Base-by-base conservation (phyloP, 2,797 vertebrate genomes). In the Scolopax rusticola region DNA sequence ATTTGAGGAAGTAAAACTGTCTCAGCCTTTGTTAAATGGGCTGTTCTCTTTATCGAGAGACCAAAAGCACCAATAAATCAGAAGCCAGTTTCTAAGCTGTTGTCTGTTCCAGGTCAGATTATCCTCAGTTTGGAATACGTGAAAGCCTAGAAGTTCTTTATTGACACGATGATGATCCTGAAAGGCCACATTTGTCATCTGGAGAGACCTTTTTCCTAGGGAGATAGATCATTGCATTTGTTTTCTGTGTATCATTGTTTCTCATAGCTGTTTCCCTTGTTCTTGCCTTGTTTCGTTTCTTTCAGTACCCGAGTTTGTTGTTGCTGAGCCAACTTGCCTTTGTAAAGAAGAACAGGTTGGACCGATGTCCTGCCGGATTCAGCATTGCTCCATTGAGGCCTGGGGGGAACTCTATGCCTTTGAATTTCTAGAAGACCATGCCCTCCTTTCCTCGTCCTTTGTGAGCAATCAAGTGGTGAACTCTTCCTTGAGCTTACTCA, bases 291-390 rank as follows among this genome's bases (percentile, higher is more conserved):
- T 82, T 84, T 36, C 3, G 6, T 84, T 59, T 89, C 36, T 90
- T 92, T 2, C 89, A 97, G 97, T 68, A 3, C 94, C 96, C 0
- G 83, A 61, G 7, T 97, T 98, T 16, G 73, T 92, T 11, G n/a
- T 97, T 80, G 94, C 84, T 65, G 94, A 95, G 15, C 88, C 93
- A 47, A 10, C 33, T 20, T 98, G 97, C 13, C 15, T 45, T 71
- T 97, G 97, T 43, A 64, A 80, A 74, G 91, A 69, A 12, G 69
- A 59, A 33, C 11, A 51, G 28, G 27, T 15, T 2, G 27, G 40
- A 48, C 59, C 38, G 18, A 21, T 0, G 1, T 24, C 30, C 11
- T 98, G 96, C 57, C 15, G 1, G 3, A 28, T 65, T 45, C 86
- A 63, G 1, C 59, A 7, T 1, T 98, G 98, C 84, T 94, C 84